Base-by-base conservation (phyloP, 2,888 invertebrate species). In the Carpatolechia fugitivella region DNA sequence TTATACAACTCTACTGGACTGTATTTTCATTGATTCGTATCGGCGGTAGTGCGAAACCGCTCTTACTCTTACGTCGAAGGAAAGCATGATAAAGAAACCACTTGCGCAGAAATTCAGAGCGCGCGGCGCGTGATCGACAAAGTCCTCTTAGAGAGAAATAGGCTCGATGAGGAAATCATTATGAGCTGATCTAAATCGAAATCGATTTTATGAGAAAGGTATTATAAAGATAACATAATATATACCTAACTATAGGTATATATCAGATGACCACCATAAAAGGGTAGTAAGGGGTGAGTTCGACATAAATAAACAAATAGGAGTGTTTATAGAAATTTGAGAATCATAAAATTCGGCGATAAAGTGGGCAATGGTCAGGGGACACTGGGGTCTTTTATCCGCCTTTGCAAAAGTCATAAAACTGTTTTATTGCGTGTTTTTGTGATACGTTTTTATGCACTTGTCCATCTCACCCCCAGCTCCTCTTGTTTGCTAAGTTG, bases 251-350 rank as follows among this genome's bases (percentile, higher is more conserved):
- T 38, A 38, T 38, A 38, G 14, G 20, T 41, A 11, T 18, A 20
- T 1, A 24, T 44, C 3, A 24, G 29, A 44, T 29, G 44, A 44
- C 44, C 29, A 29, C 38, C 41, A 14, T 52, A 41, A 52, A 52
- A 31, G 41, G 41, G 52, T 41, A 41, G 31, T 31, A 40, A 41
- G 20, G 35, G 48, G 35, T 16, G 20, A 30, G 41, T 18, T 24
- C 35, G 35, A 52, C 56, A 59, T 64, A 66, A 66, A 69, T 67
- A 67, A 52, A 65, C 65, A 66, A 60, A 61, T 40, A 48, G 57
- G 65, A 62, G 69, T 74, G 74, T 83, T 85, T 82, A 86, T 82
- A 89, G 84, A 87, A 86, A 83, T 87, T 87, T 83, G 80, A 83
- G 79, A 80, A 82, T 79, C 83, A 78, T 88, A 88, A 89, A 89